Percentiles rank a stretch among this genome's conserved stretches.
phyloP scores from a whole-genome alignment of 2,113 vertebrate species.

The Scartelaos histophorus region DNA sequence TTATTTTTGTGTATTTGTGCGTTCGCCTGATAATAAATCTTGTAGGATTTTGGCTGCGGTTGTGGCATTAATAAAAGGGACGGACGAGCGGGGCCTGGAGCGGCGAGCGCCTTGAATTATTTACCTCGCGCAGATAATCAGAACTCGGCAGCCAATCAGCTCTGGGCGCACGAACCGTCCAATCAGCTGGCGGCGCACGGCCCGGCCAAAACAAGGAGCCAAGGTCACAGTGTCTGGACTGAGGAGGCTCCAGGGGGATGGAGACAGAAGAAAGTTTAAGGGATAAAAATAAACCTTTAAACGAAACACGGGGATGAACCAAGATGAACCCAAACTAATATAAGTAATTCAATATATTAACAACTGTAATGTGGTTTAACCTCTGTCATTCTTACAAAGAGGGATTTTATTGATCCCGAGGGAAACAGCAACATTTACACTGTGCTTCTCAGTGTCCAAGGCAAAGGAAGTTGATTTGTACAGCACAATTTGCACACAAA shows the following conservation, averaged over 20 bases:
- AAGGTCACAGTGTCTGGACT: neutral
- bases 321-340: neutral
- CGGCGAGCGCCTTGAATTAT: neutral
- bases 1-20: neutral
- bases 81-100: neutral
- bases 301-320: neutral
- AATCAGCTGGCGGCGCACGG: neutral
- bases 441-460: no score
- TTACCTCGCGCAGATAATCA: conserved; percentile 4
- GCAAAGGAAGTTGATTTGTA: no score
- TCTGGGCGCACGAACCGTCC: neutral
- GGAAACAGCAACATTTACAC: no score
- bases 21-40: neutral
- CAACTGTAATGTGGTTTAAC: no score
- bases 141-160: neutral
- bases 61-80: conserved; percentile 2
- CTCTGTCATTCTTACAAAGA: no score
- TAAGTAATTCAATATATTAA: no score
- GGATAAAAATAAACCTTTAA: neutral
- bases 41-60: neutral
- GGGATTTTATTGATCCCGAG: no score
- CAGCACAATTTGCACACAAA: no score
- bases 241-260: neutral
- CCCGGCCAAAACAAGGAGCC: neutral
- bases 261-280: neutral